Evolutionary conservation across 23 tunicate species (phyloP), one percentile per base, ranked within the genome.

Genomic region (Trididemnum clinides): DNA sequence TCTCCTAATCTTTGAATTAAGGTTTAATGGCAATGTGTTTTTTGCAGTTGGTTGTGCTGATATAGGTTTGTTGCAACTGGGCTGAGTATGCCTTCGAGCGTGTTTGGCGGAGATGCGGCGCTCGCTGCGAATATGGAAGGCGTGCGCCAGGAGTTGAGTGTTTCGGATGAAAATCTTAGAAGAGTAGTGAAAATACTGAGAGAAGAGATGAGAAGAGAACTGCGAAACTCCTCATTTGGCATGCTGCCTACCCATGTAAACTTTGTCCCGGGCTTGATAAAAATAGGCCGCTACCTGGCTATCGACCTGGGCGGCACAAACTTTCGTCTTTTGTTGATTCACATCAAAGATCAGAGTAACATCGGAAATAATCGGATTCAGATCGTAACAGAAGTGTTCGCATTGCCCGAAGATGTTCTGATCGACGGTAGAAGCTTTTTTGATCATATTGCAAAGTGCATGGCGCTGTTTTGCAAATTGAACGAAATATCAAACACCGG

Each of bases 221-320:
- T 69, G 10, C 10, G 38, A 62, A 23, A 66, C 75, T 4, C 36
- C 37, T 66, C 75, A 36, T 23, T 51, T 28, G 37, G 23, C 1
- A 78, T 78, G 83, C 66, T 81, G 33, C 36, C 35, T 19, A 36
- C 87, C 64, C 66, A 64, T 28, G 87, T 83, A 3, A 66, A 32
- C 3, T 22, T 36, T 15, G 26, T 33, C 30, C 64, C 71, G 33
- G 29, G n/a, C 5, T 23, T 36, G 32, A 33, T 64, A 57, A 88
- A 85, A 84, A 73, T 23, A 2, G 96, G 90, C 22, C 78, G 70
- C 34, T 91, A 78, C 75, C 80, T 91, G 26, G 96, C 96, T 18
- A 69, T 91, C 2, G 96, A 91, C 66, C 85, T 91, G 0, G 96
- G 96, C 3, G 96, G 96, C 3, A 91, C 96, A 23, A 91, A 91